Conservation (phyloP, 2,797 vertebrate species). For the Streptopelia turtur region DNA sequence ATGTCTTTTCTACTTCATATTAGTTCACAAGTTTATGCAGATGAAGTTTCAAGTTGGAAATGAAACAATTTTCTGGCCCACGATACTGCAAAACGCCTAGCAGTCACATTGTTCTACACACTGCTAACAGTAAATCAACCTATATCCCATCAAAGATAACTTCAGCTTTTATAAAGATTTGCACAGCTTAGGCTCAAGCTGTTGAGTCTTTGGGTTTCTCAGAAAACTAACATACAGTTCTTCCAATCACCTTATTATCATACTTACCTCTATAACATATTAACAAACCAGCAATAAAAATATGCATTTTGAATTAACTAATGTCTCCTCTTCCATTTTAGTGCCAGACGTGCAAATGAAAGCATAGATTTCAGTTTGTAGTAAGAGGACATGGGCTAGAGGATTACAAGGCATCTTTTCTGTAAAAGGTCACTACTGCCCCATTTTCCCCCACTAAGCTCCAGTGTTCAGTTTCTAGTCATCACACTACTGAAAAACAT, state of each 20-base stretch:
- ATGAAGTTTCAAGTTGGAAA: not conserved
- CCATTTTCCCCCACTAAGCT: not conserved
- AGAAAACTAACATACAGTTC: not conserved
- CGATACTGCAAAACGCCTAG: not conserved
- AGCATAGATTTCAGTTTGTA: not conserved
- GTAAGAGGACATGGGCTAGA: not conserved
- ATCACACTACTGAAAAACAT: slow-evolving; percentile 14
- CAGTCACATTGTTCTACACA: not conserved
- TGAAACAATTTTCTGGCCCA: not conserved
- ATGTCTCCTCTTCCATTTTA: not conserved
- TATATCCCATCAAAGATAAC: not conserved
- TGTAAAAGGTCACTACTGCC: not conserved
- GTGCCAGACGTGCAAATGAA: not conserved
- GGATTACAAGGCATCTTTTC: not conserved
- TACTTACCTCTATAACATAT: not conserved
- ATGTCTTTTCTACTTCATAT: not conserved
- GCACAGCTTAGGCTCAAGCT: not conserved
- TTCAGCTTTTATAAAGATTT: not conserved
- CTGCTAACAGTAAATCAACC: not conserved
- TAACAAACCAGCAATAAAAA: not conserved
- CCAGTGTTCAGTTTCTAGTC: not conserved
- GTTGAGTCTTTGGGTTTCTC: not conserved
- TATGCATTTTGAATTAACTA: not conserved
- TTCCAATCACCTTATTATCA: not conserved
- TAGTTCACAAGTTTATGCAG: not conserved